These are phyloP conservation scores for rat (Rattus norvegicus) DNA, from an alignment of 2,113 vertebrate species.

Conservation along the genomic window DNA sequence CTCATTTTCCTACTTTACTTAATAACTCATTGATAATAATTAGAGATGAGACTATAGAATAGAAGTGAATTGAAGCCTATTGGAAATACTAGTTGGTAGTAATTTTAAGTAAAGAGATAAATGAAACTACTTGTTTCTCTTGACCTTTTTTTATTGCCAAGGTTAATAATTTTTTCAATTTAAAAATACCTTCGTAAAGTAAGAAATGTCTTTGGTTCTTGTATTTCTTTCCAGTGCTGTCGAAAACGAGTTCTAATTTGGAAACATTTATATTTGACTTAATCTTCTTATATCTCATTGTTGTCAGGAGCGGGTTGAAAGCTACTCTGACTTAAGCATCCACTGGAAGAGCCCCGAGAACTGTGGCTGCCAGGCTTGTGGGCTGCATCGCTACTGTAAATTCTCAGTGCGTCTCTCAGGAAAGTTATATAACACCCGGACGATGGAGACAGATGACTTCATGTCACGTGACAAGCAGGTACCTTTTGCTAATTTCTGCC, in stretches of 20 bases:
- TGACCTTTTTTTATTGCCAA: slow-evolving; percentile 42
- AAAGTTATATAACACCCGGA: slow-evolving; percentile 86
- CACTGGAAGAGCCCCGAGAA: not conserved
- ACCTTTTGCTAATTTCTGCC: slow-evolving; percentile 63
- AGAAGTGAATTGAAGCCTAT: slow-evolving; percentile 35
- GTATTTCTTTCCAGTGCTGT: not conserved
- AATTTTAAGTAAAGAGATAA: not conserved
- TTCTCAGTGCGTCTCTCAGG: slow-evolving; percentile 88
- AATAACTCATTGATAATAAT: not conserved
- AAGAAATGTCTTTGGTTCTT: slow-evolving; percentile 15
- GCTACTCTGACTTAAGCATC: slow-evolving; percentile 86
- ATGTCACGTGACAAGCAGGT: slow-evolving; percentile 91
- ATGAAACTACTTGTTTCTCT: not conserved
- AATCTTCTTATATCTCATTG: slow-evolving; percentile 43
- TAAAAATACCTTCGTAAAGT: slow-evolving; percentile 39
- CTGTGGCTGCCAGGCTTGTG: slow-evolving; percentile 88
- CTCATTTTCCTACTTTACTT: slow-evolving; percentile 44
- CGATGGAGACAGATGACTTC: slow-evolving; percentile 90
- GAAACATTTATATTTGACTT: slow-evolving; percentile 30
- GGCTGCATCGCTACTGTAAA: slow-evolving; percentile 83
- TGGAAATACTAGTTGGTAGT: not conserved
- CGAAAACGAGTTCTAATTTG: slow-evolving; percentile 33
- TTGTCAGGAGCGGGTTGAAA: slow-evolving; percentile 90
- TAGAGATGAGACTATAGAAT: slow-evolving; percentile 4
- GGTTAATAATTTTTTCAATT: slow-evolving; percentile 39